Conservation (phyloP, 2,797 vertebrate species). For the Rousettus madagascariensis region DNA sequence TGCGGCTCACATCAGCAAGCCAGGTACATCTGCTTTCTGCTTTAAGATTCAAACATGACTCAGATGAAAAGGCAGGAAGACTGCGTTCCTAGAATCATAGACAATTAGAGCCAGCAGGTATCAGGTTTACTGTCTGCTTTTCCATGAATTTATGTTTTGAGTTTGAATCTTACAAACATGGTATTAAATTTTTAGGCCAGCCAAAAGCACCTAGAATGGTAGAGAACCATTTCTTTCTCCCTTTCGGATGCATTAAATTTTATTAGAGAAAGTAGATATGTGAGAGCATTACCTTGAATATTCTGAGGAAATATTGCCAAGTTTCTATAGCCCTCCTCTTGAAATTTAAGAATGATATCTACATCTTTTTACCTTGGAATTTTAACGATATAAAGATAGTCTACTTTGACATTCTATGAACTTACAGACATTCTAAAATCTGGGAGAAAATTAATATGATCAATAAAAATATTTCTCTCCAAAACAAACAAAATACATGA, state of each 20-base stretch:
- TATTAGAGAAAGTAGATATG: neutral
- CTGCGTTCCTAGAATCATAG: neutral
- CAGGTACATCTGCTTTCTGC: neutral
- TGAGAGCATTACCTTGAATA: neutral
- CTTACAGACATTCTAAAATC: neutral
- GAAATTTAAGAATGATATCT: conserved; percentile 2
- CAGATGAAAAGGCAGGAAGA: neutral
- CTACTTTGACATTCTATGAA: neutral
- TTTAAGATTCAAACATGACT: conserved; percentile 27
- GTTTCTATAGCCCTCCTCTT: neutral
- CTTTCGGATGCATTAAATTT: neutral
- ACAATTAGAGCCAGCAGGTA: neutral
- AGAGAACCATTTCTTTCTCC: neutral
- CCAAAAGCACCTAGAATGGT: neutral
- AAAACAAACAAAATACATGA: neutral
- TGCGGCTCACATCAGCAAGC: neutral
- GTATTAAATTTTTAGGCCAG: neutral
- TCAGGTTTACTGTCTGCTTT: neutral
- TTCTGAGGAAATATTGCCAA: neutral
- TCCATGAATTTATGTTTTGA: neutral
- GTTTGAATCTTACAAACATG: neutral
- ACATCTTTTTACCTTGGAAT: neutral
- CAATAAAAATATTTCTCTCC: neutral
- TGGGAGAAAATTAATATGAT: neutral
- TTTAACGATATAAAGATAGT: neutral